phyloP scores from a whole-genome alignment of 64 coral and sea anemone genomes.

The Pocillopora verrucosa region DNA sequence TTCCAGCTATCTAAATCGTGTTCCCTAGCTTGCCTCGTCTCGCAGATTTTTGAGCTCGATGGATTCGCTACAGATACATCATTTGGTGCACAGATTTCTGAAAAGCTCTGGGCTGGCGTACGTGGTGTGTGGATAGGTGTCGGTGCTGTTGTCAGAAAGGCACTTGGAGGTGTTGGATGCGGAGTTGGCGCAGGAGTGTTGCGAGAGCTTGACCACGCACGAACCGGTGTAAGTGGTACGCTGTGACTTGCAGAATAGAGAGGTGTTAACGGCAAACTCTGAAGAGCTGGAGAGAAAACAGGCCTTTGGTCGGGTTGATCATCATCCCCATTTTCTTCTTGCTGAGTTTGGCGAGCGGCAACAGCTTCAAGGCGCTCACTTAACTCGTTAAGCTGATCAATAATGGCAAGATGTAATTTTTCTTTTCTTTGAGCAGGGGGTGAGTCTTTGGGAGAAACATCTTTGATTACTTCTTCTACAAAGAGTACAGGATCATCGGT shows the following conservation, averaged over 20 bases:
- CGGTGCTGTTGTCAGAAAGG: conserved; percentile 15
- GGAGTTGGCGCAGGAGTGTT: conserved; percentile 25
- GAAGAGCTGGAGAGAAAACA: conserved; percentile 26
- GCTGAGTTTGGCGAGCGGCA: conserved; percentile 43
- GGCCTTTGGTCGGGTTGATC: neutral
- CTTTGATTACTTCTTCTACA: neutral
- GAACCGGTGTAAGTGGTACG: conserved; percentile 37
- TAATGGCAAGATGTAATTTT: conserved; percentile 24
- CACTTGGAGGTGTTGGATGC: neutral
- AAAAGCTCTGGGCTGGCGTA: neutral
- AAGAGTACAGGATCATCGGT: neutral
- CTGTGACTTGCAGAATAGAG: conserved; percentile 33
- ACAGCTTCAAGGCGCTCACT: conserved; percentile 59
- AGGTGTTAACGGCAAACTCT: conserved; percentile 23
- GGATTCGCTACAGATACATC: neutral
- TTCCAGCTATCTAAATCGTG: neutral
- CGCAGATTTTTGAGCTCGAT: neutral
- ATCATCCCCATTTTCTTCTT: neutral
- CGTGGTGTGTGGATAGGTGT: conserved; percentile 1
- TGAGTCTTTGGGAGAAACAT: neutral
- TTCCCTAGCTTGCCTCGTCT: neutral
- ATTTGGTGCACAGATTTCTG: neutral
- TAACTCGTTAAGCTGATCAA: conserved; percentile 40
- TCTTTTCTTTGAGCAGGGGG: neutral
- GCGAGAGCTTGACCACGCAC: conserved; percentile 18